A percentile compares a stretch with the other conserved stretches of the same genome.
These are phyloP conservation scores for Ptychodera flava DNA, from an alignment of 35 echinoderm and acorn worm species.

Conservation along the genomic window DNA sequence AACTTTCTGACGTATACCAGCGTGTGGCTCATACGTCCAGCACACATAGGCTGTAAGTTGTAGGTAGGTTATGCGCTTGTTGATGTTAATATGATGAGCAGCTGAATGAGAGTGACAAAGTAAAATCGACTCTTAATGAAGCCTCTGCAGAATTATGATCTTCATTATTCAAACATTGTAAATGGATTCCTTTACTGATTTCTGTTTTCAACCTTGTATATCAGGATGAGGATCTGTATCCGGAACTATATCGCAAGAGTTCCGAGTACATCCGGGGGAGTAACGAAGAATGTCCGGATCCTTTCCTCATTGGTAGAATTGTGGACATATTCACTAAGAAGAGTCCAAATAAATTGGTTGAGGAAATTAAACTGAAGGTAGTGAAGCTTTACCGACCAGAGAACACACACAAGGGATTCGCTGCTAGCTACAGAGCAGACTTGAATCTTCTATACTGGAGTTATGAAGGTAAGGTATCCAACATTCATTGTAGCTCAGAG, in stretches of 20 bases:
- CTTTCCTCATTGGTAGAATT: constrained; percentile 86
- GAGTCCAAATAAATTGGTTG: background rate
- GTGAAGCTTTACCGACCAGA: constrained; percentile 90
- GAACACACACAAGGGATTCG: constrained; percentile 87
- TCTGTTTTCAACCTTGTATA: too few relatives aligned
- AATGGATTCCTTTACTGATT: too few relatives aligned
- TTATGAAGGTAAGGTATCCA: constrained; percentile 98
- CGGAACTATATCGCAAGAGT: constrained; percentile 79
- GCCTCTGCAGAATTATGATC: too few relatives aligned
- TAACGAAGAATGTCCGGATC: constrained; percentile 82
- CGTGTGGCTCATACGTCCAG: too few relatives aligned
- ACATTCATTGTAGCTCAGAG: too few relatives aligned
- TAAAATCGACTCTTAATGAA: too few relatives aligned
- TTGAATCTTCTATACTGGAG: constrained; percentile 94
- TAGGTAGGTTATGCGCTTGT: too few relatives aligned
- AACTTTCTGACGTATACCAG: too few relatives aligned
- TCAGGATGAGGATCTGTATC: constrained; percentile 93
- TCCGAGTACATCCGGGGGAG: constrained; percentile 89
- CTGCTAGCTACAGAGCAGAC: constrained; percentile 76
- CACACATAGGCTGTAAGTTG: too few relatives aligned
- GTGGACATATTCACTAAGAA: constrained; percentile 60
- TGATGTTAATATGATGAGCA: too few relatives aligned
- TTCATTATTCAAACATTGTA: too few relatives aligned
- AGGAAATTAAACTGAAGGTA: constrained; percentile 55
- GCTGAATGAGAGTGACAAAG: too few relatives aligned